Conservation (phyloP, 2,797 vertebrate genomes). For the Galagoides demidoff region DNA sequence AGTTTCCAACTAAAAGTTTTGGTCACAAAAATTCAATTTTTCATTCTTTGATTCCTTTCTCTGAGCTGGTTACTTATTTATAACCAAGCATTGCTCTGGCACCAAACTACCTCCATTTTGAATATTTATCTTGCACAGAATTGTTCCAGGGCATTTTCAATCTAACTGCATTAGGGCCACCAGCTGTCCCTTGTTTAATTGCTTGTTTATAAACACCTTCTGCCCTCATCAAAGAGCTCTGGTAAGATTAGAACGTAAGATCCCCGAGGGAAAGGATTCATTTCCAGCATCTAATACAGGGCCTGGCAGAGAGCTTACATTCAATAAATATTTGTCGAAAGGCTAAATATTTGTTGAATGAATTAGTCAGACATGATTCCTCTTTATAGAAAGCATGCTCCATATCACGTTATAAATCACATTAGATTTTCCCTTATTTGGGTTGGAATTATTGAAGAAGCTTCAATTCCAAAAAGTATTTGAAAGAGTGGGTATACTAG, state of each 20-base stretch:
- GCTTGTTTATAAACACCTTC: constrained; percentile 8
- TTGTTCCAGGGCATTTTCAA: neutral
- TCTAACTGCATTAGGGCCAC: neutral
- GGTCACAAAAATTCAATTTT: neutral
- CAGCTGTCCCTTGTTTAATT: neutral
- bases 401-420: neutral
- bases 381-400: constrained; percentile 30
- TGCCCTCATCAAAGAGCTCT: constrained; percentile 30
- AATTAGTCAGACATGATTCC: constrained; percentile 36
- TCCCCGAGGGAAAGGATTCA: neutral
- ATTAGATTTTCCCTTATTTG: constrained; percentile 41
- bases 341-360: constrained; percentile 53
- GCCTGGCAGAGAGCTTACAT: neutral
- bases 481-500: neutral
- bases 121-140: neutral
- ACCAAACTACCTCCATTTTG: neutral
- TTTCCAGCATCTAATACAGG: neutral
- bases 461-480: neutral
- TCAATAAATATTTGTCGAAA: constrained; percentile 55
- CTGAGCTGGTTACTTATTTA: neutral
- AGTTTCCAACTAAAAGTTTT: neutral
- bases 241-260: constrained; percentile 48
- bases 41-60: neutral
- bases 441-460: neutral
- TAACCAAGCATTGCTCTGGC: neutral